These are phyloP conservation scores for Coryphaenoides rupestris DNA, from an alignment of 2,113 vertebrate species.

Conservation along the genomic window DNA sequence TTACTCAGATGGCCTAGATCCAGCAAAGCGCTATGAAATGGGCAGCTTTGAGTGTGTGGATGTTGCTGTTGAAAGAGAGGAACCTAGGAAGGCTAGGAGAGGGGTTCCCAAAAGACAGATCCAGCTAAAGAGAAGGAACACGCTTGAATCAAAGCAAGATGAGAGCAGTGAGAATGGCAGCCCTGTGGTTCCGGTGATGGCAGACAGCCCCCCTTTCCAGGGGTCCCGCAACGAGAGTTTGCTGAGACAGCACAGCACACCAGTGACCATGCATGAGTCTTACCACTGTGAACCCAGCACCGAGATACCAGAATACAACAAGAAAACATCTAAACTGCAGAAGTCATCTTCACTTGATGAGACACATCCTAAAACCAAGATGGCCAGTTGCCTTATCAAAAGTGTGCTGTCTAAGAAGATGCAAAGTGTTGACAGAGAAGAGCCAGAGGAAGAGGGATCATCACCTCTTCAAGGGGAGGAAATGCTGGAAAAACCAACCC, in stretches of 20 bases:
- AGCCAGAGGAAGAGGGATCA: constrained; percentile 44
- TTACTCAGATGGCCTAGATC: constrained; percentile 59
- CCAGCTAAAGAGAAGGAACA: constrained; percentile 81
- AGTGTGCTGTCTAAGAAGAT: constrained; percentile 88
- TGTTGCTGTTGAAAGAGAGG: constrained; percentile 82
- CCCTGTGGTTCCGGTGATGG: constrained; percentile 40
- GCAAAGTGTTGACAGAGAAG: constrained; percentile 66
- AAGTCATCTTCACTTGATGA: constrained; percentile 82
- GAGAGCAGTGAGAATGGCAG: constrained; percentile 60
- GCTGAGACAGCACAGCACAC: constrained; percentile 69
- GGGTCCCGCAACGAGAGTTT: constrained; percentile 59
- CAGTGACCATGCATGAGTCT: constrained; percentile 53
- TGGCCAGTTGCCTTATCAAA: constrained; percentile 84
- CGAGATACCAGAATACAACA: constrained; percentile 31
- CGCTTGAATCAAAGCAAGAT: constrained; percentile 61
- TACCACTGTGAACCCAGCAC: constrained; percentile 27
- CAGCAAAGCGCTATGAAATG: constrained; percentile 70
- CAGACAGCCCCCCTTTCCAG: constrained; percentile 45
- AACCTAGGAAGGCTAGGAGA: constrained; percentile 72
- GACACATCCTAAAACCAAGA: constrained; percentile 73
- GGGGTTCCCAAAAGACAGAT: constrained; percentile 95
- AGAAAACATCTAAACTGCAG: constrained; percentile 67
- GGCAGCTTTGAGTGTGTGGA: constrained; percentile 85
- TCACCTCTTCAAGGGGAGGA: constrained; percentile 22
- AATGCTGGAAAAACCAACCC: constrained; percentile 35